These are phyloP conservation scores for Puma concolor DNA, from an alignment of 2,113 vertebrate species.

Conservation along the genomic window DNA sequence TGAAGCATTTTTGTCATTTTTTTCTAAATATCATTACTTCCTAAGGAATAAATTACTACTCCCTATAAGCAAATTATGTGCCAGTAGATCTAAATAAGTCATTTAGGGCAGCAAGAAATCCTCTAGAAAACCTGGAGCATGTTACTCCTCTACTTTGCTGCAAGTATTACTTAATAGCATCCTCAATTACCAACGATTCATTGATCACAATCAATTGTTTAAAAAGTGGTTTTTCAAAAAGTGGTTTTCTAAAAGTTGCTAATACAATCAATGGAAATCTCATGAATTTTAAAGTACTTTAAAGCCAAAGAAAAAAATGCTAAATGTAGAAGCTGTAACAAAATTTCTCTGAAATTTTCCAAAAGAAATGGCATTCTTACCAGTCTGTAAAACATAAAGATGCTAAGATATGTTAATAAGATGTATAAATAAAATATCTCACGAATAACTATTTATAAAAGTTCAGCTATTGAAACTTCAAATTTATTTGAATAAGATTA, in stretches of 20 bases:
- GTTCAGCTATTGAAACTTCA: constrained; percentile 42
- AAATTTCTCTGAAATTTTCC: constrained; percentile 32
- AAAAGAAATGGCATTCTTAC: neutral
- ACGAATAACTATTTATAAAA: constrained; percentile 41
- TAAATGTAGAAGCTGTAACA: neutral
- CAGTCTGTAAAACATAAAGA: constrained; percentile 29
- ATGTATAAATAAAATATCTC: neutral
- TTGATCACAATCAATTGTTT: neutral
- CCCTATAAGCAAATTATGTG: neutral
- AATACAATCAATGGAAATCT: constrained; percentile 17
- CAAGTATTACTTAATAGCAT: constrained; percentile 34
- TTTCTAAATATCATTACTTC: neutral
- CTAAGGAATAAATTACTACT: constrained; percentile 52
- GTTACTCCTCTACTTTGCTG: neutral
- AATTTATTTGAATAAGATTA: constrained; percentile 52
- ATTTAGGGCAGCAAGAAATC: neutral
- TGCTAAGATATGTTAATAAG: neutral
- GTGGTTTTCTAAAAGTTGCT: constrained; percentile 12
- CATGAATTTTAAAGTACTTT: constrained; percentile 18
- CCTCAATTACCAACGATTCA: constrained; percentile 17
- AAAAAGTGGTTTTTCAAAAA: constrained; percentile 49
- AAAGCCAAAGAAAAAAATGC: neutral
- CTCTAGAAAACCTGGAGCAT: neutral
- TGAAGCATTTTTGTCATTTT: constrained; percentile 30
- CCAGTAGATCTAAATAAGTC: constrained; percentile 12